Conservation (phyloP, 2,797 vertebrate species). For the Cryptoprocta ferox region DNA sequence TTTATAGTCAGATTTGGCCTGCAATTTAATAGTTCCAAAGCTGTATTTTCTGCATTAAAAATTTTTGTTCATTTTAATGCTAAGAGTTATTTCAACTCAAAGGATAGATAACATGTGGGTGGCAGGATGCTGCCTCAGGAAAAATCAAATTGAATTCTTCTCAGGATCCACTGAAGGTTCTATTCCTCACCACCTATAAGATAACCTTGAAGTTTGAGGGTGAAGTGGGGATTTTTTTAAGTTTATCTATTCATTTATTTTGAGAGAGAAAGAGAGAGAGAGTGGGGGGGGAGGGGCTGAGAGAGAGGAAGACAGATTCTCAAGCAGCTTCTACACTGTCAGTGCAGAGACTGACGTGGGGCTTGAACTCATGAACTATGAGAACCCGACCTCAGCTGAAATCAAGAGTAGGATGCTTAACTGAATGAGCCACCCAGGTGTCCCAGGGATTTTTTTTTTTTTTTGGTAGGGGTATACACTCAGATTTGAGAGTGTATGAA, state of each 20-base stretch:
- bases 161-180: background rate
- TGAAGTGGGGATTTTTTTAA: background rate
- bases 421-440: no score
- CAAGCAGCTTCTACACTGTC: no score
- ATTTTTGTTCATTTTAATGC: conserved; percentile 32
- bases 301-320: no score
- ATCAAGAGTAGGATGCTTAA: no score
- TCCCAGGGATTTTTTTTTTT: background rate
- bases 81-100: conserved; percentile 26
- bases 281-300: no score
- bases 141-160: conserved; percentile 14
- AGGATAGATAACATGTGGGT: background rate
- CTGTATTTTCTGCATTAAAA: background rate
- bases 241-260: no score
- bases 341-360: no score
- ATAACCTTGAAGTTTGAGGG: background rate
- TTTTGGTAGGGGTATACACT: background rate
- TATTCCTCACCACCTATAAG: background rate
- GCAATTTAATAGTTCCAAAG: background rate
- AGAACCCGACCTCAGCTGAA: no score
- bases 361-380: no score
- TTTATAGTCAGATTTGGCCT: background rate
- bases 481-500: background rate
- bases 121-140: conserved; percentile 14
- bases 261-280: no score